A percentile compares a stretch with the other conserved stretches of the same genome.
phyloP scores from a whole-genome alignment of 2,888 invertebrate genomes.

The Polietes domitor region DNA sequence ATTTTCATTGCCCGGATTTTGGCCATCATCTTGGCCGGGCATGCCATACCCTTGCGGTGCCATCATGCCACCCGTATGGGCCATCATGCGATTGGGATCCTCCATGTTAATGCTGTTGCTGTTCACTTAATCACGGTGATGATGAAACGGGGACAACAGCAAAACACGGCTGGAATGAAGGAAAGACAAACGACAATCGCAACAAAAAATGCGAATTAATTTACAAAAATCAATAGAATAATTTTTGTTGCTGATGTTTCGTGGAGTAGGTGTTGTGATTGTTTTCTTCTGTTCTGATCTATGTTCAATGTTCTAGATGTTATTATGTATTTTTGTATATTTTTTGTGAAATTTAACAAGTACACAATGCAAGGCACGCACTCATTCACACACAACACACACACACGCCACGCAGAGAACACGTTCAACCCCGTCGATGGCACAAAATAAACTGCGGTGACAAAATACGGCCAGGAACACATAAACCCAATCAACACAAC shows the following conservation, averaged over 20 bases:
- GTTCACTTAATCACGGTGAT: slow-evolving; percentile 35
- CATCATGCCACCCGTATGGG: slow-evolving; percentile 89
- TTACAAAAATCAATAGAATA: background rate
- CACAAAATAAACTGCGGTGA: slow-evolving; percentile 52
- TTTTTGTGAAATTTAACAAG: background rate
- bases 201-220: slow-evolving; percentile 21
- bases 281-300: background rate
- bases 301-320: no score
- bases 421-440: slow-evolving; percentile 52
- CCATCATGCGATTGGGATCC: slow-evolving; percentile 92
- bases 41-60: slow-evolving; percentile 91
- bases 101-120: slow-evolving; percentile 83
- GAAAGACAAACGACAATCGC: slow-evolving; percentile 17
- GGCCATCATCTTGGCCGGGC: slow-evolving; percentile 86
- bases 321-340: no score
- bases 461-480: slow-evolving; percentile 27
- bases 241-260: background rate
- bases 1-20: slow-evolving; percentile 89
- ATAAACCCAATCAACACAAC: slow-evolving; percentile 33
- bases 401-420: slow-evolving; percentile 8
- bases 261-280: background rate
- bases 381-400: background rate
- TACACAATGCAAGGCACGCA: slow-evolving; percentile 5
- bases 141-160: slow-evolving; percentile 42
- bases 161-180: slow-evolving; percentile 52